A percentile compares a stretch with the other conserved stretches of the same genome.
phyloP scores from a whole-genome alignment of 2,888 invertebrate genomes.

The Nemotelus nigrinus region DNA sequence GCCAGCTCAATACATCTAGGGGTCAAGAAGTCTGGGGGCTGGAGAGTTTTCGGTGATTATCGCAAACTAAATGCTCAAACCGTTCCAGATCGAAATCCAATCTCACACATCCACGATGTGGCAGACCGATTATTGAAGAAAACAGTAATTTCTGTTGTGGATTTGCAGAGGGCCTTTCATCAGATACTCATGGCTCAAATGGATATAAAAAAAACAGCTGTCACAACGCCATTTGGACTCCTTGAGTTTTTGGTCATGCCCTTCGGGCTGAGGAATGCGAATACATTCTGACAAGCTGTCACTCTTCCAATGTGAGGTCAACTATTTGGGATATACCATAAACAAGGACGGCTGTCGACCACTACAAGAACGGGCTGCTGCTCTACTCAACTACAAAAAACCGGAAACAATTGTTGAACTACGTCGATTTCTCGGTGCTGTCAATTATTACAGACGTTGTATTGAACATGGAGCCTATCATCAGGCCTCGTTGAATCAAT shows the following conservation, averaged over 20 bases:
- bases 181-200: constrained; percentile 57
- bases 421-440: constrained; percentile 1
- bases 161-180: constrained; percentile 58
- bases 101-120: constrained; percentile 57
- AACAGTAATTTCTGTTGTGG: constrained; percentile 55
- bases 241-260: constrained; percentile 57
- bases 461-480: constrained; percentile 6
- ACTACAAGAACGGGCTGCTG: background rate
- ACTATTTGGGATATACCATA: constrained; percentile 4
- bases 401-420: constrained; percentile 9
- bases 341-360: background rate
- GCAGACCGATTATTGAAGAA: constrained; percentile 51
- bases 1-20: constrained; percentile 58
- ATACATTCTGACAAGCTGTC: background rate
- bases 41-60: constrained; percentile 59
- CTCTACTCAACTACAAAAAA: constrained; percentile 1
- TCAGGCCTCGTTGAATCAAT: constrained; percentile 20
- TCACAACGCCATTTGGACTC: constrained; percentile 59
- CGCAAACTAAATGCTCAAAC: constrained; percentile 58
- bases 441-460: constrained; percentile 24
- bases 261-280: constrained; percentile 56
- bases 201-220: constrained; percentile 60
- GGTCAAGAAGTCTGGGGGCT: constrained; percentile 48
- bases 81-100: constrained; percentile 57
- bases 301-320: background rate